Evolutionary conservation across 2,113 vertebrate species (phyloP).

Genomic region (Pachyramphus minor): DNA sequence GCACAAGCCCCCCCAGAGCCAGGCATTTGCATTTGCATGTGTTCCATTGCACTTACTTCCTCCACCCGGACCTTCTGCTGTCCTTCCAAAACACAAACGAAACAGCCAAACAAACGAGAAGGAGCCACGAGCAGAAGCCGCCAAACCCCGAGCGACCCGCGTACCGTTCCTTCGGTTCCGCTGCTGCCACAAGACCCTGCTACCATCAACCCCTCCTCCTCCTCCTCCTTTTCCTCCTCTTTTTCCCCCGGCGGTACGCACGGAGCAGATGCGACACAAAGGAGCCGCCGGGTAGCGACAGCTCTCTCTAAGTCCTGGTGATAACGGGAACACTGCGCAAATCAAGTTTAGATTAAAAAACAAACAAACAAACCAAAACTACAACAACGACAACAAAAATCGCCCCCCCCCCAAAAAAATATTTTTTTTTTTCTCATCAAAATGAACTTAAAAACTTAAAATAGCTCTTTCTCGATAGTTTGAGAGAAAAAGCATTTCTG

Average conservation of each 20-base stretch:
- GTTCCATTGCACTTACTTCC: background rate
- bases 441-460: background rate
- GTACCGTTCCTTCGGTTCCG: background rate
- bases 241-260: background rate
- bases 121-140: background rate
- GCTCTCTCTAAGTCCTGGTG: background rate
- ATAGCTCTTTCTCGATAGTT: fast-evolving
- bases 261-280: background rate
- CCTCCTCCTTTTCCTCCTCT: background rate
- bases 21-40: background rate
- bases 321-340: fast-evolving
- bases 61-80: background rate
- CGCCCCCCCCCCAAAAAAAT: too few species aligned
- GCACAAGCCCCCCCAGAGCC: background rate
- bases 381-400: too few species aligned
- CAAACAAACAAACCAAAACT: too few species aligned
- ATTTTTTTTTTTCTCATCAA: fast-evolving
- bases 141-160: background rate
- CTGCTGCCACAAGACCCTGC: background rate
- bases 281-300: background rate
- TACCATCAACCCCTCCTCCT: background rate
- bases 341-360: fast-evolving
- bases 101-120: background rate
- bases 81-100: background rate
- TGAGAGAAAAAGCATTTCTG: background rate